Evolutionary conservation across 2,113 vertebrate genomes (phyloP).

Genomic region (Acinonyx jubatus): DNA sequence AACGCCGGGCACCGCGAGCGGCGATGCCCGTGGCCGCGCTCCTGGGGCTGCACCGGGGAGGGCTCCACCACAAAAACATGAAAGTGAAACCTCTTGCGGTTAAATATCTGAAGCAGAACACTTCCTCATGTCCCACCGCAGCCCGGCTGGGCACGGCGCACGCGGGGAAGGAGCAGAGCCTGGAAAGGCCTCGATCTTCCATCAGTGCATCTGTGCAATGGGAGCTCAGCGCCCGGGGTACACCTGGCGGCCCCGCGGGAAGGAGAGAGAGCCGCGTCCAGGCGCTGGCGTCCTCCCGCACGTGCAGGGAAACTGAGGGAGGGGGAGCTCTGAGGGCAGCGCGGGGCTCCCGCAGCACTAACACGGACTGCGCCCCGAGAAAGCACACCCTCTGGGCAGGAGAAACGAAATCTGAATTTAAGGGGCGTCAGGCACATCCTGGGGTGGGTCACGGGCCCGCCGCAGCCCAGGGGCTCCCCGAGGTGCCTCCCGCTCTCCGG

Average conservation of each 20-base stretch:
- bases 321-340: no score
- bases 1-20: background rate
- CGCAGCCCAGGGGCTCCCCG: background rate
- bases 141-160: background rate
- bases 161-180: background rate
- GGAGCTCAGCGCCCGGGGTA: background rate
- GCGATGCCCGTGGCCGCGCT: background rate
- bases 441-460: no score
- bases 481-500: background rate
- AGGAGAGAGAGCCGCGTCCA: background rate
- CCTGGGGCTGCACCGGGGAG: background rate
- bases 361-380: rapidly evolving
- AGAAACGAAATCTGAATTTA: background rate
- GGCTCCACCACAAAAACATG: slow-evolving; percentile 44
- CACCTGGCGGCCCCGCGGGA: no score
- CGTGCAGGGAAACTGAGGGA: background rate
- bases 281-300: background rate
- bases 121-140: slow-evolving; percentile 76
- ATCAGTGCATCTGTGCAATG: background rate
- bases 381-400: background rate
- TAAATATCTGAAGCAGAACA: slow-evolving; percentile 57
- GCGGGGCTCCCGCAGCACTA: background rate
- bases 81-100: slow-evolving; percentile 79
- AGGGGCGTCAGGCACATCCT: no score
- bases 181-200: background rate